These are phyloP conservation scores for Meteorus sp. DNA, from an alignment of 1,140 invertebrate genomes.

Conservation along the genomic window DNA sequence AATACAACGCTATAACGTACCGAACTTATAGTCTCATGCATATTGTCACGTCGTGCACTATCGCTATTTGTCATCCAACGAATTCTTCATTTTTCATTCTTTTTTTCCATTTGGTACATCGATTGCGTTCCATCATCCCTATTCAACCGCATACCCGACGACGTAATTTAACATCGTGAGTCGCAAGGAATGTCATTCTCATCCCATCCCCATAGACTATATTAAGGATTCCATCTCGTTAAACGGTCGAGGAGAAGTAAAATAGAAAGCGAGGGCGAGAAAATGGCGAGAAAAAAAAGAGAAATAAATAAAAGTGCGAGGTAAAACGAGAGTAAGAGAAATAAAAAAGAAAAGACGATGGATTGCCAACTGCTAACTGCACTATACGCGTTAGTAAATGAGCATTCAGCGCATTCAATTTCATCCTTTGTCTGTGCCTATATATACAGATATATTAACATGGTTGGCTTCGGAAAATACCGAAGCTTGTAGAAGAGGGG, in stretches of 20 bases:
- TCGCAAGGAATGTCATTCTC: conserved; percentile 40
- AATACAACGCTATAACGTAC: no score
- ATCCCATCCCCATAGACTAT: conserved; percentile 38
- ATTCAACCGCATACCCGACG: conserved; percentile 5
- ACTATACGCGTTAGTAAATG: conserved; percentile 40
- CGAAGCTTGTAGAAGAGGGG: no score
- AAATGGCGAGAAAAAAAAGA: conserved; percentile 8
- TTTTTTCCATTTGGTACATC: not conserved
- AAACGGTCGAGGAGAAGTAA: not conserved
- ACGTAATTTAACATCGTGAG: conserved; percentile 20
- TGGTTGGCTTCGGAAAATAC: no score
- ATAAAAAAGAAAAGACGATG: not conserved
- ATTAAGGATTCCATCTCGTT: conserved; percentile 49
- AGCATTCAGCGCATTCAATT: conserved; percentile 56
- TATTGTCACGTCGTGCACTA: no score
- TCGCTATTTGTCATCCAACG: not conserved
- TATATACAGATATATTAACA: conserved; percentile 31
- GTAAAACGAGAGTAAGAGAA: conserved; percentile 20
- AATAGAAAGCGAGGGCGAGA: not conserved
- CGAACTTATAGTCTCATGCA: no score
- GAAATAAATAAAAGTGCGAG: no score
- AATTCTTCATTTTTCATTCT: not conserved
- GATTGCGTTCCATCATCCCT: not conserved
- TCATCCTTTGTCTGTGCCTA: conserved; percentile 22
- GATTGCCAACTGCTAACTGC: not conserved